A percentile compares a stretch with the other conserved stretches of the same genome.
phyloP scores from a whole-genome alignment of 1,140 invertebrate genomes.

The Euglossa dilemma region DNA sequence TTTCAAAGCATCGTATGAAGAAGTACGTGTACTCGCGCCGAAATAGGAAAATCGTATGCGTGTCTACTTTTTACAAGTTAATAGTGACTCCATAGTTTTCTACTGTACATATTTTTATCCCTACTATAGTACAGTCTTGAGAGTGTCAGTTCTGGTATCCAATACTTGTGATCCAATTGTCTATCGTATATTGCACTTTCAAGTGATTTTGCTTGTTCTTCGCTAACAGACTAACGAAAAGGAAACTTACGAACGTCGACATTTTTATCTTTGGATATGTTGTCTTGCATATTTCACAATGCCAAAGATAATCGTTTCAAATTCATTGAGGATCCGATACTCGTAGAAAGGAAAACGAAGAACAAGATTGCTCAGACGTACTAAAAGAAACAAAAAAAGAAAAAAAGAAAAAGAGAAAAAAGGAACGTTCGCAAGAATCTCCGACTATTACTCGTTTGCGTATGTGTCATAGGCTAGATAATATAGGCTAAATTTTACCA shows the following conservation, averaged over 20 bases:
- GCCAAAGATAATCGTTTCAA: slow-evolving; percentile 41
- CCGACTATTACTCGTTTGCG: slow-evolving; percentile 61
- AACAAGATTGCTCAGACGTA: slow-evolving; percentile 64
- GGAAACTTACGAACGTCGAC: slow-evolving; percentile 20
- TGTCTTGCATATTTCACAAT: slow-evolving; percentile 22
- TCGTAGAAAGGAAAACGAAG: slow-evolving; percentile 22
- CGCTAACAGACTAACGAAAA: slow-evolving; percentile 22
- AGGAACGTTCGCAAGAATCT: slow-evolving; percentile 53
- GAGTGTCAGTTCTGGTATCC: slow-evolving; percentile 44
- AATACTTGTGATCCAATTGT: slow-evolving; percentile 50
- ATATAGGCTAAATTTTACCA: slow-evolving; percentile 62
- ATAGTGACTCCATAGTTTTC: slow-evolving; percentile 67
- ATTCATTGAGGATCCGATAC: slow-evolving; percentile 31
- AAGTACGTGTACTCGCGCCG: slow-evolving; percentile 30
- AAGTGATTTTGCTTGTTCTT: slow-evolving; percentile 50
- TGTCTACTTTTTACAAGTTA: slow-evolving; percentile 66
- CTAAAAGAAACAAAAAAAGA: slow-evolving; percentile 6
- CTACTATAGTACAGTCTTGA: slow-evolving; percentile 51
- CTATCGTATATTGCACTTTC: slow-evolving; percentile 41
- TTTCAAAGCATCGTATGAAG: slow-evolving; percentile 48
- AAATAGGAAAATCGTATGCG: slow-evolving; percentile 50
- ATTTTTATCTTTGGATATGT: slow-evolving; percentile 30
- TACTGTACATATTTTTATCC: slow-evolving; percentile 67
- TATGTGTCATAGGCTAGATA: slow-evolving; percentile 58
- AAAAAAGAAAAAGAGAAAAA: slow-evolving; percentile 18